Conservation (phyloP, 2,888 invertebrate genomes). For the Leptura quadrifasciata region DNA sequence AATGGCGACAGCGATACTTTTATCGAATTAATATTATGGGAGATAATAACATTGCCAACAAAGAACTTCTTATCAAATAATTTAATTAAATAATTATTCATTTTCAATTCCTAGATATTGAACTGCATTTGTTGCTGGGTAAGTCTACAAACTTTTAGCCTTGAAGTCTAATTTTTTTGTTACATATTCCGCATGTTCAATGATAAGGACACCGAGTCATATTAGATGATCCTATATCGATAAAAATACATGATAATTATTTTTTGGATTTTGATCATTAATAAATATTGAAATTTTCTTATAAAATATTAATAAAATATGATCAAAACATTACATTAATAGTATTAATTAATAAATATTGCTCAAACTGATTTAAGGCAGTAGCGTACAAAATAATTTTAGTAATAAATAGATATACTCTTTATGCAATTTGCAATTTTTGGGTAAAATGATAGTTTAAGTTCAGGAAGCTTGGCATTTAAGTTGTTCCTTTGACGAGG, state of each 20-base stretch:
- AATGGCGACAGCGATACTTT: too few species aligned
- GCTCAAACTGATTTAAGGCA: background rate
- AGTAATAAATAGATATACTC: too few species aligned
- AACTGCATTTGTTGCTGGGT: constrained; percentile 7
- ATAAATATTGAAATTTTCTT: background rate
- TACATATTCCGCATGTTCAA: background rate
- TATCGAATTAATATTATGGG: too few species aligned
- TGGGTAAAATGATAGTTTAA: too few species aligned
- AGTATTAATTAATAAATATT: background rate
- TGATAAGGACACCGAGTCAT: constrained; percentile 6
- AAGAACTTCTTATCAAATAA: too few species aligned
- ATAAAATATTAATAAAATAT: background rate
- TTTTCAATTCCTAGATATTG: background rate
- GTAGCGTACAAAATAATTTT: background rate
- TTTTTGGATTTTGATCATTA: background rate
- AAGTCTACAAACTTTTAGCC: background rate
- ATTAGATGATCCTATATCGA: background rate
- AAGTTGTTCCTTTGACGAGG: too few species aligned
- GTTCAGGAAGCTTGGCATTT: too few species aligned
- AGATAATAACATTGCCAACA: too few species aligned
- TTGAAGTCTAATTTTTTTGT: background rate
- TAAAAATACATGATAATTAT: background rate
- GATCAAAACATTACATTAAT: background rate
- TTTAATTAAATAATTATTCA: background rate
- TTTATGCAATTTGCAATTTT: too few species aligned